phyloP scores from a whole-genome alignment of 2,113 vertebrate genomes.

The Zingel zingel region DNA sequence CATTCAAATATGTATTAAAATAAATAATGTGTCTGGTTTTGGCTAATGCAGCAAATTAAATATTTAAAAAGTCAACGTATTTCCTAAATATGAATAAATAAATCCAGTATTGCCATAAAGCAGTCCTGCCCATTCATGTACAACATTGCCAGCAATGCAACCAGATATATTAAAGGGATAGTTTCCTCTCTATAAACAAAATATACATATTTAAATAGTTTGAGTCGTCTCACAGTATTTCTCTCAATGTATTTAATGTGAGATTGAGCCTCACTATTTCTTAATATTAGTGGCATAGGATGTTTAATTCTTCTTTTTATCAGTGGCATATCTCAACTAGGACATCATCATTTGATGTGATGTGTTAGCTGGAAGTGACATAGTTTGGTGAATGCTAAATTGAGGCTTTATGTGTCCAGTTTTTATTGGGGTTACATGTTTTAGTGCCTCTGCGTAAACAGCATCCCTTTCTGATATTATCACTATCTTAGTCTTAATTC shows the following conservation, averaged over 20 bases:
- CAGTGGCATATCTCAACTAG: neutral
- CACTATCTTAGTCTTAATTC: neutral
- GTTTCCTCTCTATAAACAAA: neutral
- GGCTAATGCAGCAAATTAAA: neutral
- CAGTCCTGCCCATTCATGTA: neutral
- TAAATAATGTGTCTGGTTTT: neutral
- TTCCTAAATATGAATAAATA: too few relatives aligned
- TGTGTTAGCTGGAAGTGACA: slow-evolving; percentile 10
- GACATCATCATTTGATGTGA: slow-evolving; percentile 6
- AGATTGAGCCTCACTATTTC: neutral
- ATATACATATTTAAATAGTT: neutral
- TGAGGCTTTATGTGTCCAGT: slow-evolving; percentile 17
- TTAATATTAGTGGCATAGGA: neutral
- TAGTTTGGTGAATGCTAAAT: slow-evolving; percentile 39
- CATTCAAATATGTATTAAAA: neutral
- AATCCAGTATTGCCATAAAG: neutral
- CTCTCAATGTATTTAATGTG: neutral
- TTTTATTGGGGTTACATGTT: slow-evolving; percentile 17
- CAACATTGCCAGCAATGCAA: neutral
- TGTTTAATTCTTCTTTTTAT: slow-evolving; percentile 8
- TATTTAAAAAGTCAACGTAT: neutral
- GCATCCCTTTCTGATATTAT: slow-evolving; percentile 5
- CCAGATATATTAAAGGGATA: neutral
- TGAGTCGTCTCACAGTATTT: neutral
- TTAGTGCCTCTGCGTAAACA: slow-evolving; percentile 21